Percentiles rank a stretch among this genome's conserved stretches.
These are phyloP conservation scores for Pyrrhura leucotis DNA, from an alignment of 2,797 vertebrate species.

Conservation along the genomic window DNA sequence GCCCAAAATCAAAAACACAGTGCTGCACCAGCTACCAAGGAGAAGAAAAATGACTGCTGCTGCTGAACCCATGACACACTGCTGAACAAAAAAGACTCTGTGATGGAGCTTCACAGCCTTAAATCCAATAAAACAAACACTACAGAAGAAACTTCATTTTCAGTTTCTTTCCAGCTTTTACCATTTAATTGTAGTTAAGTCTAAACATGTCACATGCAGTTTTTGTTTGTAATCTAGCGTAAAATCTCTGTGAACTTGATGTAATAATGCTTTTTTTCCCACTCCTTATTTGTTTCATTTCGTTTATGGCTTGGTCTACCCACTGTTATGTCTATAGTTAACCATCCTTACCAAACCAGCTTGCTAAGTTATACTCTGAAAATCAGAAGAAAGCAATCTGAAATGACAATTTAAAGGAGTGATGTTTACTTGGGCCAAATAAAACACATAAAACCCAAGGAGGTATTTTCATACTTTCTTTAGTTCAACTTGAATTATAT, in stretches of 20 bases:
- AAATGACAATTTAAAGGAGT: slow-evolving; percentile 57
- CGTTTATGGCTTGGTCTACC: background rate
- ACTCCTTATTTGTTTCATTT: slow-evolving; percentile 19
- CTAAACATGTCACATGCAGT: background rate
- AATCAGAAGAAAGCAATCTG: slow-evolving; percentile 49
- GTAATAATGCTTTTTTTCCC: background rate
- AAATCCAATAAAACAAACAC: background rate
- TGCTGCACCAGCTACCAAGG: too few species aligned
- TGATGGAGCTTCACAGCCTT: background rate
- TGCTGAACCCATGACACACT: background rate
- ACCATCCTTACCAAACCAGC: slow-evolving; percentile 20
- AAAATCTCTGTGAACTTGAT: background rate
- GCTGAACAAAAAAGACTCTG: background rate
- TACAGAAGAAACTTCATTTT: background rate
- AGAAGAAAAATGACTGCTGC: too few species aligned
- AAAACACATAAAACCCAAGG: slow-evolving; percentile 27
- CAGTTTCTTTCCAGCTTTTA: background rate
- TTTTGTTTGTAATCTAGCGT: background rate
- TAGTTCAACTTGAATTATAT: slow-evolving; percentile 28
- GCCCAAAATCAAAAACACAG: too few species aligned
- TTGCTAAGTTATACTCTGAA: slow-evolving; percentile 53
- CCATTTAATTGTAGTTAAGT: background rate
- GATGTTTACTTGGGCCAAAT: slow-evolving; percentile 27
- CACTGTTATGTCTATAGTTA: slow-evolving; percentile 33
- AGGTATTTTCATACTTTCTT: slow-evolving; percentile 56